phyloP scores from a whole-genome alignment of 2,888 invertebrate species.

The Erebia ligea region DNA sequence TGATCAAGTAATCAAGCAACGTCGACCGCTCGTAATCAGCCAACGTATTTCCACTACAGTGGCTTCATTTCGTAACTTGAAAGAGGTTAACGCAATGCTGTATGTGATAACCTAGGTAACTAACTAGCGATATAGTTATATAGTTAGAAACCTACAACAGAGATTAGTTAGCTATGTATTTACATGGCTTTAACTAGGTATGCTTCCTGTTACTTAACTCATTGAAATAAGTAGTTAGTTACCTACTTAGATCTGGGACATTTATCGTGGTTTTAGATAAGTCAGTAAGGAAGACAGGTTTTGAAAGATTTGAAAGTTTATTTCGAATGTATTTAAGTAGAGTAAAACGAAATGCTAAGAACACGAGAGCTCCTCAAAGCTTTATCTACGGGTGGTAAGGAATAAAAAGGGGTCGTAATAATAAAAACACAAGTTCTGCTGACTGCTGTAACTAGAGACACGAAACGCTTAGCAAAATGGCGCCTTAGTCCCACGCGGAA shows the following conservation, averaged over 20 bases:
- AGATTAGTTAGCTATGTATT: neutral
- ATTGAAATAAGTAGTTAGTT: too few relatives aligned
- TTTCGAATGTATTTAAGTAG: neutral
- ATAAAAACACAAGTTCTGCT: constrained; percentile 7
- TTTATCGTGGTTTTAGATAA: too few relatives aligned
- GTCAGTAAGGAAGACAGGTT: neutral
- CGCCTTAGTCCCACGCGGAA: constrained; percentile 51
- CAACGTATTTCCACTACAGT: constrained; percentile 47
- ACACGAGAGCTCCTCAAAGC: neutral
- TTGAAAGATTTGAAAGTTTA: neutral
- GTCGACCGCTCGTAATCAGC: constrained; percentile 47
- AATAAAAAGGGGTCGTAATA: neutral
- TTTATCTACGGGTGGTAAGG: neutral
- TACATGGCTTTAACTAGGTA: neutral
- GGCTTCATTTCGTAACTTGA: constrained; percentile 50
- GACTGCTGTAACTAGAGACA: constrained; percentile 33
- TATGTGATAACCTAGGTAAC: constrained; percentile 36
- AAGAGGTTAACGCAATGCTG: constrained; percentile 43
- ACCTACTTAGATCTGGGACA: too few relatives aligned
- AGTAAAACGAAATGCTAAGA: neutral
- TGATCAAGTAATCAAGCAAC: constrained; percentile 44
- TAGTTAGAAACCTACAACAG: constrained; percentile 1
- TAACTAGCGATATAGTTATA: constrained; percentile 19
- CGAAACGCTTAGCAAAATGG: constrained; percentile 49
- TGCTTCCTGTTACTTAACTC: neutral